These are phyloP conservation scores for Galerucella nymphaeae DNA, from an alignment of 2,888 invertebrate species.

Conservation along the genomic window DNA sequence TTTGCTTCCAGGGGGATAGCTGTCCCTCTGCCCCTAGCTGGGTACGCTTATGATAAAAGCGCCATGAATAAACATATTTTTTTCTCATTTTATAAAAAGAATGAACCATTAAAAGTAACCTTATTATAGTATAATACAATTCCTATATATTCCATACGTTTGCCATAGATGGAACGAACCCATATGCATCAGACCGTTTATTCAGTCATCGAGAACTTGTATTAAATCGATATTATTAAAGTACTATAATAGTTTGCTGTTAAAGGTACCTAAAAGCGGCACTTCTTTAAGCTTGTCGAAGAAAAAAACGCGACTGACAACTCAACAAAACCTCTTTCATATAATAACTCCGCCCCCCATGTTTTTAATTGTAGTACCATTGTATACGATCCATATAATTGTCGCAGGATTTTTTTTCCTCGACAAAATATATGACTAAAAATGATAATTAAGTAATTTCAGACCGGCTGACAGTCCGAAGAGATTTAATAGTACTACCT, in stretches of 20 bases:
- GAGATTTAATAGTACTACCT: conserved; percentile 43
- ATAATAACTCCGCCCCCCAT: conserved; percentile 13
- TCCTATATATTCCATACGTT: no score
- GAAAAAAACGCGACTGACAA: conserved; percentile 10
- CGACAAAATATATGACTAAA: conserved; percentile 36
- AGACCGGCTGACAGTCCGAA: conserved; percentile 31
- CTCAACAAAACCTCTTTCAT: conserved; percentile 5
- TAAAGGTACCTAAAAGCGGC: conserved; percentile 17
- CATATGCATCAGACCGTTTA: not conserved
- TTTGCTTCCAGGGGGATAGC: no score
- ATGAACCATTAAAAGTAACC: no score
- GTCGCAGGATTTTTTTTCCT: conserved; percentile 25
- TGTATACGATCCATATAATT: conserved; percentile 25
- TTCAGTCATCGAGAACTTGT: not conserved
- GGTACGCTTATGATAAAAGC: no score
- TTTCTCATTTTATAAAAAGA: no score
- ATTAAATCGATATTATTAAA: not conserved
- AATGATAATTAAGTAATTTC: conserved; percentile 46
- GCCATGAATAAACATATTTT: no score
- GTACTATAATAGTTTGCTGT: not conserved
- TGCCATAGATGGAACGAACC: not conserved
- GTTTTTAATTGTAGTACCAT: conserved; percentile 23
- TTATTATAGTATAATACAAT: not conserved
- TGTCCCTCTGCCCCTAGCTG: no score
- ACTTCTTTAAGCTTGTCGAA: conserved; percentile 10